These are phyloP conservation scores for Bombus sibiricus DNA, from an alignment of 1,140 invertebrate species.

Conservation along the genomic window DNA sequence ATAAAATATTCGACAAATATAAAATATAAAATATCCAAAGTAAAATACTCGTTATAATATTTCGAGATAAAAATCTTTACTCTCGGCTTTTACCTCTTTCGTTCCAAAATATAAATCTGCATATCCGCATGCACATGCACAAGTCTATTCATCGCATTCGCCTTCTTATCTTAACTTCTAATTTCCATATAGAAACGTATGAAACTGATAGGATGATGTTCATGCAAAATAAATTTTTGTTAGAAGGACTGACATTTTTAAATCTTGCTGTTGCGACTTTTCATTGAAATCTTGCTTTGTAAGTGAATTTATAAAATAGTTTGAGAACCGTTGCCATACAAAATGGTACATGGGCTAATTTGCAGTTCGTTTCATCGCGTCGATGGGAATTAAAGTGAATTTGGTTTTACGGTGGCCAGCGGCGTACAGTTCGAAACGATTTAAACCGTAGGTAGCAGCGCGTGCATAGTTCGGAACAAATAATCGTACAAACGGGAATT, in stretches of 20 bases:
- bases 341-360: neutral
- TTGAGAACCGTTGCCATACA: neutral
- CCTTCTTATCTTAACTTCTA: too few relatives aligned
- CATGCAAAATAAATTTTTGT: too few relatives aligned
- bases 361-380: constrained; percentile 6
- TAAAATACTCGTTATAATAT: neutral
- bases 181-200: too few relatives aligned
- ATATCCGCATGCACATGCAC: too few relatives aligned
- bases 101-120: too few relatives aligned
- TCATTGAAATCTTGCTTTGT: neutral
- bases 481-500: constrained; percentile 27
- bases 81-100: too few relatives aligned
- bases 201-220: too few relatives aligned
- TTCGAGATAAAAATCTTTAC: neutral
- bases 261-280: neutral
- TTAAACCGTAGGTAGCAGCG: neutral
- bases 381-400: constrained; percentile 12
- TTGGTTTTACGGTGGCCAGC: neutral
- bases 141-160: too few relatives aligned
- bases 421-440: neutral
- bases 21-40: too few relatives aligned
- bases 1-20: too few relatives aligned
- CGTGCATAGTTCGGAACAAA: neutral
- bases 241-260: neutral
- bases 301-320: neutral